Base-by-base conservation (phyloP, 2,797 vertebrate genomes). In the Chromis chromis region DNA sequence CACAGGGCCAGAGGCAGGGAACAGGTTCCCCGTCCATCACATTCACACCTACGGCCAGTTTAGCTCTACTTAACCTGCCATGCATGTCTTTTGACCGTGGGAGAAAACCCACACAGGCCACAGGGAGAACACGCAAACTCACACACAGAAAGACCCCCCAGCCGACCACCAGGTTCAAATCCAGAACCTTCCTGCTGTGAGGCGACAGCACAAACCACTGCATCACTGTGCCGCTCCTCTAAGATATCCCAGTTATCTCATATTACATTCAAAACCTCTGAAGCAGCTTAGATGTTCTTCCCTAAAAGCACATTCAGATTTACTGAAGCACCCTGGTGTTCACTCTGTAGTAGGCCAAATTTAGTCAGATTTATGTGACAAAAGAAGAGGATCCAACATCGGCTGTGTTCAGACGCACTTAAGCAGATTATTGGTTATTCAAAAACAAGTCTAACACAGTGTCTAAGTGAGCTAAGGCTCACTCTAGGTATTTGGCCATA, bases 251-350 rank as follows among this genome's bases (percentile, higher is more conserved):
- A 67, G 49, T 16, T 52, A 12, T 54, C 55, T 72, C 44, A 27
- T 48, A 44, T 48, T 36, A 44, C 42, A 64, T n/a, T 48, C 2
- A 28, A 39, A 36, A 46, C 48, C 60, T 44, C 53, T 55, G 49
- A 48, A 63, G 40, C 40, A 67, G 57, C 19, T 28, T 53, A 46
- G 55, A 59, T 74, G 33, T 66, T 70, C n/a, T 68, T 27, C 5
- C 40, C 59, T 75, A 52, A 57, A 72, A 78, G 46, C 55, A 44
- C 27, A 61, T 55, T 56, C 16, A 42, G 53, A 55, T 68, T 50
- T 71, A 76, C 48, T 46, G 8, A 76, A 58, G 54, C 54, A 24
- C 59, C n/a, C 66, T 52, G 39, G 14, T 66, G 39, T 40, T 62
- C 27, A 1, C 48, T 64, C 57, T 39, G 48, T 57, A 16, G 52